These are phyloP conservation scores for Caretta caretta DNA, from an alignment of 2,113 vertebrate species.

Conservation along the genomic window DNA sequence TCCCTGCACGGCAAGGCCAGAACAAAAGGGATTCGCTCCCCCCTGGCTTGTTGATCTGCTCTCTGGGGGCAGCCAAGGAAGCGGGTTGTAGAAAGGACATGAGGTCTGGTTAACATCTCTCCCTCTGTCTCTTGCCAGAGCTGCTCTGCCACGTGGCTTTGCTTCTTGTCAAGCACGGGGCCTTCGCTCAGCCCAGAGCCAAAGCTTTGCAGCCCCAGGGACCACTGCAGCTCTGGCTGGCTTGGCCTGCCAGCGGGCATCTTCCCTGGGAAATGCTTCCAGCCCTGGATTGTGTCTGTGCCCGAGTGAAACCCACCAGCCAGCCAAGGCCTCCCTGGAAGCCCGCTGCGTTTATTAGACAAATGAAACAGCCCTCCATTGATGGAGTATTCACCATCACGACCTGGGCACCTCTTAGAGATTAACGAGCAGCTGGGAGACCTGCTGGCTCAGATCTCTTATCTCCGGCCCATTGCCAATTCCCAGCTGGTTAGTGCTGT, in stretches of 20 bases:
- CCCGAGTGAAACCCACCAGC: background rate
- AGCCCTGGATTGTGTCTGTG: too few relatives aligned
- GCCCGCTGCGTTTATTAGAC: background rate
- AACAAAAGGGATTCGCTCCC: background rate
- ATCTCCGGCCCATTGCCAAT: background rate
- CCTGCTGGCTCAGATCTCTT: background rate
- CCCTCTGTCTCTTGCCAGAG: background rate
- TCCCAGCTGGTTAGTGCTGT: background rate
- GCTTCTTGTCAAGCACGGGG: background rate
- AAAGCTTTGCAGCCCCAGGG: background rate
- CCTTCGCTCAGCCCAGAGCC: background rate
- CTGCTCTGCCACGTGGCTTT: rapidly evolving
- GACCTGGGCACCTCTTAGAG: background rate
- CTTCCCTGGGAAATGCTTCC: background rate
- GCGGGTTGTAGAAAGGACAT: background rate
- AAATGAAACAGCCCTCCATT: background rate
- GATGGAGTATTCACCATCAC: background rate
- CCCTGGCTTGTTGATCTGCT: background rate
- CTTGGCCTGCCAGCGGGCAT: too few relatives aligned
- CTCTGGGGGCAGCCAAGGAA: background rate
- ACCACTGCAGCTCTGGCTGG: background rate
- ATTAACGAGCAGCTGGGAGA: background rate
- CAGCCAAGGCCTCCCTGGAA: background rate
- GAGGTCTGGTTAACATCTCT: background rate
- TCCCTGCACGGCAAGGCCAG: background rate